Conservation (phyloP, 2,797 vertebrate genomes). For the Thamnophis elegans region DNA sequence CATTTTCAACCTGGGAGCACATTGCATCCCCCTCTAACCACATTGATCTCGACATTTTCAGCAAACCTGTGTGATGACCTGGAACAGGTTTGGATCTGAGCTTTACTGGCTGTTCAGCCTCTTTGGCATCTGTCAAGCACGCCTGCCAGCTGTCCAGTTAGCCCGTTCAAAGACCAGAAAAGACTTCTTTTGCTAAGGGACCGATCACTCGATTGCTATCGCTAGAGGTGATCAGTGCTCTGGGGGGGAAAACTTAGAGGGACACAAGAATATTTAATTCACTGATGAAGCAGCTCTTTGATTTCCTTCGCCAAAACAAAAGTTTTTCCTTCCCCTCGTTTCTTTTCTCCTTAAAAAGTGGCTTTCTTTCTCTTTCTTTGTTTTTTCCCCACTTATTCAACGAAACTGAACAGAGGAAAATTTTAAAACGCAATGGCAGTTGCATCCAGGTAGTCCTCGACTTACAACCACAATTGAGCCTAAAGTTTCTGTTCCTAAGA, state of each 20-base stretch:
- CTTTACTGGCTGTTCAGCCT: background rate
- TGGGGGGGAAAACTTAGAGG: background rate
- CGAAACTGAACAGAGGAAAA: background rate
- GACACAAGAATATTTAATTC: background rate
- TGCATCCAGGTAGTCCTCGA: background rate
- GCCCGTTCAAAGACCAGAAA: conserved; percentile 35
- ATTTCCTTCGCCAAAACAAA: background rate
- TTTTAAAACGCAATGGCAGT: background rate
- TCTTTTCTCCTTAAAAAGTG: background rate
- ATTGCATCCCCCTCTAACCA: conserved; percentile 18
- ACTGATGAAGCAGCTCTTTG: background rate
- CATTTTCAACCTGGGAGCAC: conserved; percentile 13
- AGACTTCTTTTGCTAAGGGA: conserved; percentile 12
- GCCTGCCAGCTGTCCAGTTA: conserved; percentile 51
- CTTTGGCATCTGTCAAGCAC: conserved; percentile 46
- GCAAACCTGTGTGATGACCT: conserved; percentile 48
- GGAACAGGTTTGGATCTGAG: conserved; percentile 48
- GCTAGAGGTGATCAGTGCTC: background rate
- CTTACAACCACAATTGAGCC: background rate
- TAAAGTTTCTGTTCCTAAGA: too few species aligned
- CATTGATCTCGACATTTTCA: conserved; percentile 20
- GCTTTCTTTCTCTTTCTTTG: background rate
- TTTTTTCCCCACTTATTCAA: background rate
- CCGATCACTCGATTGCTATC: background rate
- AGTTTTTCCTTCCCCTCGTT: background rate